phyloP scores from a whole-genome alignment of 2,797 vertebrate genomes.

The Myotis findleyi region DNA sequence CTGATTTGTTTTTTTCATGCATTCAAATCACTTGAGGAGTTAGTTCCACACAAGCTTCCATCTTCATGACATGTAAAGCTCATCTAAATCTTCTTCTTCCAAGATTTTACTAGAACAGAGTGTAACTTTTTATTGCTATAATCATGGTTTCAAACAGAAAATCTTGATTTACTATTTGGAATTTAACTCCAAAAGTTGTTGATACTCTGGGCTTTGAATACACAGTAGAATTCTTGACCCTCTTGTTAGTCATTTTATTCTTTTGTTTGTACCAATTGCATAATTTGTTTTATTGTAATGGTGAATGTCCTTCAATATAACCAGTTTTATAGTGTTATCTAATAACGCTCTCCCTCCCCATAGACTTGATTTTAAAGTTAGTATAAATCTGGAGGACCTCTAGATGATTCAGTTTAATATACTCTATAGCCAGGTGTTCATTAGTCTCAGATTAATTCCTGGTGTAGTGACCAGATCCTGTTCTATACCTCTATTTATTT shows the following conservation, averaged over 20 bases:
- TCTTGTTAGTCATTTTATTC: slow-evolving; percentile 30
- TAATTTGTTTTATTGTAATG: slow-evolving; percentile 15
- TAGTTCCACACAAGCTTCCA: neutral
- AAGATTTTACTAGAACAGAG: slow-evolving; percentile 34
- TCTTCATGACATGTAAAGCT: neutral
- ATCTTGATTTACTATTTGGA: slow-evolving; percentile 32
- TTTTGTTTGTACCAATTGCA: neutral
- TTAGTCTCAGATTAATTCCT: slow-evolving; percentile 19
- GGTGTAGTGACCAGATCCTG: neutral
- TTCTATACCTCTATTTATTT: slow-evolving; percentile 35
- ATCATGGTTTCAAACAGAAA: slow-evolving; percentile 39
- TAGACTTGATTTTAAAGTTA: slow-evolving; percentile 53
- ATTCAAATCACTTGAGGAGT: slow-evolving; percentile 15
- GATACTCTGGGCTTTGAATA: neutral
- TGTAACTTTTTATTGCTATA: slow-evolving; percentile 24
- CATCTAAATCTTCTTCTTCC: neutral
- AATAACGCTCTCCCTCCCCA: neutral
- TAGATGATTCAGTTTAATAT: neutral
- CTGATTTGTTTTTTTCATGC: neutral
- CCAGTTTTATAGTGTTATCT: slow-evolving; percentile 61
- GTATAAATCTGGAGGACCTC: slow-evolving; percentile 21
- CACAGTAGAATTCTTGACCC: neutral
- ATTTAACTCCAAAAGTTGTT: slow-evolving; percentile 41
- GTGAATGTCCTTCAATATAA: neutral
- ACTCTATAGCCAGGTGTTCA: slow-evolving; percentile 27